phyloP scores from a whole-genome alignment of 64 coral and sea anemone genomes.

The Pocillopora damicornis region DNA sequence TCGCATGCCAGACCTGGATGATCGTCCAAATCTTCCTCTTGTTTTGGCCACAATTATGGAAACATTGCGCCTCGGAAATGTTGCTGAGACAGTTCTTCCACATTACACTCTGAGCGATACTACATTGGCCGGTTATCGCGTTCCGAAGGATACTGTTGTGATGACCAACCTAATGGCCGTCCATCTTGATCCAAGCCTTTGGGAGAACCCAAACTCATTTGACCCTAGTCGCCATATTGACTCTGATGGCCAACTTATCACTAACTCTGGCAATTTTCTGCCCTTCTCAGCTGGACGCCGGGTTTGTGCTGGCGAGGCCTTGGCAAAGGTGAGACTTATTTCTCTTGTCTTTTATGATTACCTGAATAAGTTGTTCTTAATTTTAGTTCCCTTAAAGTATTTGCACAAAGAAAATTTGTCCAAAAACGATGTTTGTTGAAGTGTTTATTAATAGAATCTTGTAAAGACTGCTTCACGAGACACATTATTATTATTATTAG shows the following conservation, averaged over 20 bases:
- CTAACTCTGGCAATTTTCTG: slow-evolving; percentile 13
- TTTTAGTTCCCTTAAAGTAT: no score
- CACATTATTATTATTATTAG: no score
- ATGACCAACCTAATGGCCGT: neutral
- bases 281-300: slow-evolving; percentile 36
- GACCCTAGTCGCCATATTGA: slow-evolving; percentile 39
- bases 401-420: no score
- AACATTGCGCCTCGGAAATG: slow-evolving; percentile 29
- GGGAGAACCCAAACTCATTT: slow-evolving; percentile 33
- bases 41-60: slow-evolving; percentile 33
- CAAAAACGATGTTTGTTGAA: no score
- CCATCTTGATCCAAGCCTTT: neutral
- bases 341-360: no score
- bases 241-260: slow-evolving; percentile 12
- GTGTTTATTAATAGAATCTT: no score
- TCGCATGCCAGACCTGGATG: slow-evolving; percentile 15
- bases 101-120: slow-evolving; percentile 38
- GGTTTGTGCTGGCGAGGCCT: neutral
- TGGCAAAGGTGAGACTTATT: neutral
- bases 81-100: neutral
- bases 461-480: no score
- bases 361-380: no score
- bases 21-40: slow-evolving; percentile 6
- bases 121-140: slow-evolving; percentile 10
- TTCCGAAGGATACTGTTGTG: slow-evolving; percentile 29